Evolutionary conservation across 2,113 vertebrate genomes (phyloP), one percentile per base, ranked within the genome.

Genomic region (Mesembrinibis cayennensis): DNA sequence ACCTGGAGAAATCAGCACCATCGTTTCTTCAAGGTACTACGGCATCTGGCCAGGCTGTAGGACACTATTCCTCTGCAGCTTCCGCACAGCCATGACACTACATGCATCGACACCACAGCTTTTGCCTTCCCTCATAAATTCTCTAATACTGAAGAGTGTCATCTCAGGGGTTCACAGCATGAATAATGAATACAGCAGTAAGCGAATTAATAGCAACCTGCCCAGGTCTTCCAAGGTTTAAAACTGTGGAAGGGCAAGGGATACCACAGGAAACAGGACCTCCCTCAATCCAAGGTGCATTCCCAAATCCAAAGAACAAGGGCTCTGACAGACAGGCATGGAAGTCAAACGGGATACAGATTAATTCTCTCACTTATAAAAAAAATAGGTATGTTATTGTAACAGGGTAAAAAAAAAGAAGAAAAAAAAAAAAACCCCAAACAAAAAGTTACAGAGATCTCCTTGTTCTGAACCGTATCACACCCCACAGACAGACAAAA

Each of bases 311-410:
- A 79, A 17, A 86, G 34, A 83, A 65, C 21, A n/a, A 2, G 5
- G 30, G 56, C 19, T 76, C 26, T 38, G 13, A 44, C 29, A 59
- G 59, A 79, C 38, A 84, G n/a, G 7, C 44, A 69, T 5, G 40
- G 42, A 82, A 73, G 19, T 27, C 78, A 77, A 32, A 58, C 0
- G 0, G 45, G 59, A 5, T 40, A 44, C 13, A 82, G 44, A 47
- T 34, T 1, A 84, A 80, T 42, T 82, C 25, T 38, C 42, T 62
- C 21, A 34, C 16, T 78, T 27, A 69, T 0, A 7, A 56, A 45
- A 0, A 13, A 47, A 47, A 47, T 1, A 52, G 25, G 9, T 23
- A 65, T 1, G 1, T 8, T 47, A 8, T 53, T 66, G 2, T 5
- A 88, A 79, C 2, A 16, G 8, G 6, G n/a, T 11, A 3, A 3